phyloP scores from a whole-genome alignment of 2,797 vertebrate genomes.

The Sebastes dallii region DNA sequence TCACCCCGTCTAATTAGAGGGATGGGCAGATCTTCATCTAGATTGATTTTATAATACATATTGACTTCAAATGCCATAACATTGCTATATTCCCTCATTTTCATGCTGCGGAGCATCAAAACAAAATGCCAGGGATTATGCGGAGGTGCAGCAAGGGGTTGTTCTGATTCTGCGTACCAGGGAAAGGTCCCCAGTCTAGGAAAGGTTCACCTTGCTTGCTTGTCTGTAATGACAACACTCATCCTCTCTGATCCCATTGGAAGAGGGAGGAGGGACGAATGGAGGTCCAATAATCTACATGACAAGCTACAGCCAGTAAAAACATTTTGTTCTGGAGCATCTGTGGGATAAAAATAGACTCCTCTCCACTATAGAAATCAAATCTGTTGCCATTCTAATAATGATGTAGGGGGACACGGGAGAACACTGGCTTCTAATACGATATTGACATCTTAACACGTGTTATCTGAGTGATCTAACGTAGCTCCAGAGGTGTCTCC shows the following conservation, averaged over 20 bases:
- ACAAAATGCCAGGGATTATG: slow-evolving; percentile 72
- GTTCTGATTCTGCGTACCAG: slow-evolving; percentile 64
- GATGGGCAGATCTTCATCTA: slow-evolving; percentile 99
- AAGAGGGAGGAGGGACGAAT: slow-evolving; percentile 66
- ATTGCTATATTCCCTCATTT: slow-evolving; percentile 97
- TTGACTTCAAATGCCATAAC: slow-evolving; percentile 99
- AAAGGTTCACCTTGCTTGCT: slow-evolving; percentile 85
- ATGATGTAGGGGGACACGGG: slow-evolving; percentile 30
- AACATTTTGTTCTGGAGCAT: slow-evolving; percentile 13
- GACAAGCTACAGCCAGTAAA: slow-evolving; percentile 43
- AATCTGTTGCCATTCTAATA: slow-evolving; percentile 32
- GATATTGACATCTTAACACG: slow-evolving; percentile 47
- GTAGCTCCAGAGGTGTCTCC: slow-evolving; percentile 12
- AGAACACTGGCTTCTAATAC: slow-evolving; percentile 43
- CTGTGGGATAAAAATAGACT: slow-evolving; percentile 20
- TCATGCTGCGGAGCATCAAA: slow-evolving; percentile 85
- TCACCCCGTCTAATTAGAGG: slow-evolving; percentile 99
- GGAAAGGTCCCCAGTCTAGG: slow-evolving; percentile 86
- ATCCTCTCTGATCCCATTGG: slow-evolving; percentile 79
- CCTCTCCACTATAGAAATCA: slow-evolving; percentile 29
- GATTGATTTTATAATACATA: slow-evolving; percentile 99
- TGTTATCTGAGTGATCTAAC: slow-evolving; percentile 46
- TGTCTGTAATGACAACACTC: slow-evolving; percentile 84
- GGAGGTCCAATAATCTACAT: slow-evolving; percentile 50
- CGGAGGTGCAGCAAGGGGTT: slow-evolving; percentile 48